phyloP scores from a whole-genome alignment of 2,797 vertebrate genomes.

The Melanotaenia boesemani region DNA sequence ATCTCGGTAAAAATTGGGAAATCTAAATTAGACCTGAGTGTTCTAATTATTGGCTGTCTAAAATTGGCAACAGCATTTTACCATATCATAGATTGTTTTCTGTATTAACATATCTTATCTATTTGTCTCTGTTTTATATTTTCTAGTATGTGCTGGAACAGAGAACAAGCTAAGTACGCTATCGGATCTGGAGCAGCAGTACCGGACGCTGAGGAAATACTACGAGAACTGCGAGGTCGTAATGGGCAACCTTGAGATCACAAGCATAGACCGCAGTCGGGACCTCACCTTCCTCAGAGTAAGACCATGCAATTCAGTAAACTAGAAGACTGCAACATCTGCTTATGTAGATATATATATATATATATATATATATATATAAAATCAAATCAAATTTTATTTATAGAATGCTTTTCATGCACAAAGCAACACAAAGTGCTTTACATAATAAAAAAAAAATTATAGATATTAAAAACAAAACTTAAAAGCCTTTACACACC shows the following conservation, averaged over 20 bases:
- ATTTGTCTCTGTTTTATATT: conserved; percentile 35
- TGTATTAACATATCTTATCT: background rate
- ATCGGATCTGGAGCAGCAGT: conserved; percentile 96
- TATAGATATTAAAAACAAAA: too few relatives aligned
- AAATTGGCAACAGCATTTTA: background rate
- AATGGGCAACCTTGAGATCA: conserved; percentile 99
- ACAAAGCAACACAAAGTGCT: too few relatives aligned
- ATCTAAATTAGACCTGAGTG: background rate
- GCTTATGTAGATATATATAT: background rate
- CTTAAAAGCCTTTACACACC: too few relatives aligned
- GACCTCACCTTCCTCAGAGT: conserved; percentile 96
- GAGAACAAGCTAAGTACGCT: conserved; percentile 98
- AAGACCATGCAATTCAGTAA: conserved; percentile 46
- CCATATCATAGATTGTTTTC: background rate
- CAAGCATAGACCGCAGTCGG: conserved; percentile 94
- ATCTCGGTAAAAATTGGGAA: background rate
- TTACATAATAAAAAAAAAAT: too few relatives aligned
- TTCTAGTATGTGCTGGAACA: conserved; percentile 92
- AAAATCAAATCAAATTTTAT: too few relatives aligned
- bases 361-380: background rate
- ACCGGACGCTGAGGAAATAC: conserved; percentile 94
- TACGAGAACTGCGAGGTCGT: conserved; percentile 98
- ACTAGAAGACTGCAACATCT: background rate
- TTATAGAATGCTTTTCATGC: too few relatives aligned
- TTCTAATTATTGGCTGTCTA: too few relatives aligned